Base-by-base conservation (phyloP, 2,797 vertebrate genomes). In the Crocodylus rhombifer region DNA sequence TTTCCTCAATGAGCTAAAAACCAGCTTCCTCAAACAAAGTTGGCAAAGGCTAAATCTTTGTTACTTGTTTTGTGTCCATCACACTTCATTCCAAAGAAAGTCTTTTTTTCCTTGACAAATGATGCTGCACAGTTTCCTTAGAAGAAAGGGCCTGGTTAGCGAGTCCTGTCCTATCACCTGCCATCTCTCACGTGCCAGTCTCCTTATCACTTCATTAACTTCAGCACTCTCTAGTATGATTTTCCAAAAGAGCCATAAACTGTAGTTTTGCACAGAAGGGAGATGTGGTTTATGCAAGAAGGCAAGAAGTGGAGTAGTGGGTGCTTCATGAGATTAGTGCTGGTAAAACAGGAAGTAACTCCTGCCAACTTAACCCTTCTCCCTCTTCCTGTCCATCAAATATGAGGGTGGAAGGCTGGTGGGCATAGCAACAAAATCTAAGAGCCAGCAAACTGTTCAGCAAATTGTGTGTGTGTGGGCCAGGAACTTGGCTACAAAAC, bases 401-500 rank as follows among this genome's bases (percentile, higher is more conserved):
- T 30, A 86, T 85, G 20, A 81, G 90, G 69, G 25, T 96, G 91
- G 23, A 33, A 28, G 20, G 9, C 18, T 85, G 51, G 89, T 85
- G 60, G 84, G 80, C 67, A 83, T 81, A 87, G 86, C 18, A 82
- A 56, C 77, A 85, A 87, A 83, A 86, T 92, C 63, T 82, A 88
- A 61, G 92, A 88, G 20, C 16, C 64, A 89, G 63, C 67, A 83
- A 20, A 21, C 18, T 91, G 60, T n/a, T 51, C 83, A 87, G 64
- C 64, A 51, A 5, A 16, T 16, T 33, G n/a, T 11, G 64, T 30
- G 28, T 30, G 11, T 2, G 9, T 28, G 64, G 64, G 12, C 16
- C 18, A 77, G 33, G 61, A 80, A 3, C 26, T 75, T 77, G 62
- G 42, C 71, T 90, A 57, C 57, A 81, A 30, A 83, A 80, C 65